phyloP scores from a whole-genome alignment of 1,140 invertebrate genomes.

The Drosophila repleta region DNA sequence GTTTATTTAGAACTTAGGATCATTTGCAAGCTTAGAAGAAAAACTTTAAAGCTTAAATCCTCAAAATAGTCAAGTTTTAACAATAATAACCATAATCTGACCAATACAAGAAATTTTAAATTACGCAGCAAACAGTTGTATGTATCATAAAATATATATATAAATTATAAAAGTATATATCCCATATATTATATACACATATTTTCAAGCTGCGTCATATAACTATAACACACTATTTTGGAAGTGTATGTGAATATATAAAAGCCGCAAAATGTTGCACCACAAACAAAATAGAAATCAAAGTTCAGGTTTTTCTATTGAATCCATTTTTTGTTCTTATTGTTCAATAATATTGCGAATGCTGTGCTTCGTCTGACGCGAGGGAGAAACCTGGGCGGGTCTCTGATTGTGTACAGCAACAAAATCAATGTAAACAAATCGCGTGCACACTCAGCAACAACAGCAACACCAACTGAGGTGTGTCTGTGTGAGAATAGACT shows the following conservation, averaged over 20 bases:
- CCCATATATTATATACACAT: not conserved
- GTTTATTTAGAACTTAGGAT: too few relatives aligned
- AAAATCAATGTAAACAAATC: conserved; percentile 73
- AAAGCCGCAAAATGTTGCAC: conserved; percentile 24
- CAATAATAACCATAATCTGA: too few relatives aligned
- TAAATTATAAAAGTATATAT: not conserved
- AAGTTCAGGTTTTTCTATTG: conserved; percentile 37
- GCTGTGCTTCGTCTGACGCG: conserved; percentile 7
- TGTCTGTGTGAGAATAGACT: not conserved
- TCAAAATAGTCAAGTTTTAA: too few relatives aligned
- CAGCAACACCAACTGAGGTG: conserved; percentile 25
- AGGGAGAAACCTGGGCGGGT: conserved; percentile 15
- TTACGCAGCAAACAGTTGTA: too few relatives aligned
- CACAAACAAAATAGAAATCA: conserved; percentile 49
- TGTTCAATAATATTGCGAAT: conserved; percentile 61
- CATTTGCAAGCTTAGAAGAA: too few relatives aligned
- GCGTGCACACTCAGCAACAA: conserved; percentile 19
- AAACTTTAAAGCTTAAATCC: too few relatives aligned
- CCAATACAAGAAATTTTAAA: too few relatives aligned
- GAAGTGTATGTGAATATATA: not conserved
- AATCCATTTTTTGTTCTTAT: conserved; percentile 6
- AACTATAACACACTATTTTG: not conserved
- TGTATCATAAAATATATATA: too few relatives aligned
- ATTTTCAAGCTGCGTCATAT: not conserved
- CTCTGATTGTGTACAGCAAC: conserved; percentile 54